Percentiles rank a stretch among this genome's conserved stretches.
phyloP scores from a whole-genome alignment of 2,797 vertebrate species.

The Phataginus tetradactyla region DNA sequence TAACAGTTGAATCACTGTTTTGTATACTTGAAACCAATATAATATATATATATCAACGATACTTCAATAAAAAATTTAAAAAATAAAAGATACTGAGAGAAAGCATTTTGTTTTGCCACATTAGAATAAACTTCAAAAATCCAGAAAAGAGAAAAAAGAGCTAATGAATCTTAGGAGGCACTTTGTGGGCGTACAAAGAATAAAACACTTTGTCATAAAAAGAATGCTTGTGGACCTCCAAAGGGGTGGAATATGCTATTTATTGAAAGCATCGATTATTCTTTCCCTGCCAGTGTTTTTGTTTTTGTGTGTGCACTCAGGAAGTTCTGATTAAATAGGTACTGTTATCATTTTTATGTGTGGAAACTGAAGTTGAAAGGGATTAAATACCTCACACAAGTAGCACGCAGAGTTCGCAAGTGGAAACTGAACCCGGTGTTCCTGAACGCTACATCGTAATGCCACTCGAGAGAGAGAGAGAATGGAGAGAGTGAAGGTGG shows the following conservation, averaged over 20 bases:
- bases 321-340: neutral
- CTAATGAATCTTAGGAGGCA: neutral
- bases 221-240: neutral
- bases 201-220: neutral
- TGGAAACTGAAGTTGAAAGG: neutral
- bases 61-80: too few species aligned
- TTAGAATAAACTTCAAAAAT: too few species aligned
- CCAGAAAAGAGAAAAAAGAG: too few species aligned
- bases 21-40: too few species aligned
- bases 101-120: too few species aligned
- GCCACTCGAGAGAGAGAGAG: neutral
- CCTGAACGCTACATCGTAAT: fast-evolving
- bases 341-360: neutral
- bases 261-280: neutral
- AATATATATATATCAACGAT: too few species aligned
- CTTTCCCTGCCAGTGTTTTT: neutral
- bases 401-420: neutral
- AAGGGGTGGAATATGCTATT: neutral
- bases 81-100: too few species aligned
- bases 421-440: neutral
- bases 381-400: neutral
- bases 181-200: neutral
- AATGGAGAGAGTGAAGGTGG: neutral
- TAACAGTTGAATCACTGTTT: too few species aligned
- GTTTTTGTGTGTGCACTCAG: neutral